Percentiles rank a stretch among this genome's conserved stretches.
Evolutionary conservation across 2,113 vertebrate species (phyloP).

Genomic region (Thamnophis sirtalis): DNA sequence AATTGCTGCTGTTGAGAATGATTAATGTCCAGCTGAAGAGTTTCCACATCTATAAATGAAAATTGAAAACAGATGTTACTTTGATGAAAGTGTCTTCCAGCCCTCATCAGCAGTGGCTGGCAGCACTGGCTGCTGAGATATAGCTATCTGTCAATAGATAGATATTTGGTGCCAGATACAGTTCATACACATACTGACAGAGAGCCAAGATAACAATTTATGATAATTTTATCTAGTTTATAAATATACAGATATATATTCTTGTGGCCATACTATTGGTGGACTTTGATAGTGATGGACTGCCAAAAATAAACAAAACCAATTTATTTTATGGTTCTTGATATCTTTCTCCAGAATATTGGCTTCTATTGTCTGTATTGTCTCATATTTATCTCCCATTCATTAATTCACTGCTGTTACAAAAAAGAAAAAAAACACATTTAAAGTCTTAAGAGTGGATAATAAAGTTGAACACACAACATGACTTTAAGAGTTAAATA

Average conservation of each 20-base stretch:
- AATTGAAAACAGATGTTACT: slow-evolving; percentile 68
- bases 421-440: background rate
- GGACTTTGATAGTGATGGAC: background rate
- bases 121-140: slow-evolving; percentile 52
- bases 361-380: background rate
- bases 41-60: slow-evolving; percentile 58
- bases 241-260: background rate
- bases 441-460: background rate
- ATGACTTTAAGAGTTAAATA: background rate
- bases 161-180: slow-evolving; percentile 53
- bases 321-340: background rate
- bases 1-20: slow-evolving; percentile 59
- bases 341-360: background rate
- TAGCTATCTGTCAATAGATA: slow-evolving; percentile 55
- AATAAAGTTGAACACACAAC: background rate
- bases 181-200: slow-evolving; percentile 48
- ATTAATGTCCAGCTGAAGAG: slow-evolving; percentile 67
- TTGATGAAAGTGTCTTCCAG: slow-evolving; percentile 58
- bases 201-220: slow-evolving; percentile 43
- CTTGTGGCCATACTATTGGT: background rate
- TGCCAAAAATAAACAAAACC: background rate
- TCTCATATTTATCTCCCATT: background rate
- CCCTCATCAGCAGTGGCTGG: slow-evolving; percentile 42
- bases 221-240: slow-evolving; percentile 34
- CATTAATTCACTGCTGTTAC: background rate